Base-by-base conservation (phyloP, 2,888 invertebrate genomes). In the Drosophila fulvimacula region DNA sequence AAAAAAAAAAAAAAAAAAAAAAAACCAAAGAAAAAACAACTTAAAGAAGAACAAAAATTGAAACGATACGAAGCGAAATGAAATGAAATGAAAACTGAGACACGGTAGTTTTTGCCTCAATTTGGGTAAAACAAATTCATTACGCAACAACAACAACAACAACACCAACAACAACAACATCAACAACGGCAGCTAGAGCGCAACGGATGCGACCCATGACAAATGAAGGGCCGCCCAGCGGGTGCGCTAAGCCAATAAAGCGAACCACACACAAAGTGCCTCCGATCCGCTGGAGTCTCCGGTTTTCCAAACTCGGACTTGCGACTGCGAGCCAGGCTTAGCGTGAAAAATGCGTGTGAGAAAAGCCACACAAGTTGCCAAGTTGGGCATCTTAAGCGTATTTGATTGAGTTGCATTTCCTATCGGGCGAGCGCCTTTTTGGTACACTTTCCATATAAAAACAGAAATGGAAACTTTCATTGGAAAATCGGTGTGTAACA, bases 401-500 rank as follows among this genome's bases (percentile, higher is more conserved):
- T 70, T 86, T 82, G 82, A 82, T 82, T 82, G 82, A 84, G 82
- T 73, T 83, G 80, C 85, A 85, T 80, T 83, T 87, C 85, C 84
- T 66, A 44, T 52, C 48, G 17, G 21, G 10, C 38, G 41, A 39
- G 38, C 52, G 38, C 41, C 48, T 36, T 24, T 24, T 49, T 2
- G 24, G 52, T 15, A 55, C 60, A 72, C 63, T 73, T 72, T 69
- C 65, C 57, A 76, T 81, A 73, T 55, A 64, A 68, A 73, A 65
- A 64, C 53, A n/a, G 65, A 73, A 67, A 68, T 17, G 57, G 76
- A 79, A 83, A 87, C 83, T 83, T 83, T 85, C 82, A 63, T 64
- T 71, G 81, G 83, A 82, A 82, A 77, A 76, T 57, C 53, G 27
- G 52, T 63, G 58, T 68, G 83, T 82, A 83, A 83, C 77, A 64